phyloP scores from a whole-genome alignment of 2,797 vertebrate species.

The Chromobotia macracanthus region DNA sequence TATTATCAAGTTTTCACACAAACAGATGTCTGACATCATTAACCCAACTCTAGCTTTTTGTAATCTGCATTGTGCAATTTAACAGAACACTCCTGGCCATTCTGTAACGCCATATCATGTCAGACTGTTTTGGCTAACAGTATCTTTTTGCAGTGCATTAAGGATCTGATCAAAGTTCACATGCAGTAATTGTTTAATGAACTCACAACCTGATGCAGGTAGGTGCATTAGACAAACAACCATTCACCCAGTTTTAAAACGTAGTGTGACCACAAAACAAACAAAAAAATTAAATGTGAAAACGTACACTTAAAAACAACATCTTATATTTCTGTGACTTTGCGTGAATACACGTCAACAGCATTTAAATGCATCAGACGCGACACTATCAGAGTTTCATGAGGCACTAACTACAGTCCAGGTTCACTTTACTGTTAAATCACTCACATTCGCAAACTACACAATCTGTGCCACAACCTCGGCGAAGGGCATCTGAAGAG shows the following conservation, averaged over 20 bases:
- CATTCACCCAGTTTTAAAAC: not conserved
- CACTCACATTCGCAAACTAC: not conserved
- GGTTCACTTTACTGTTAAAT: not conserved
- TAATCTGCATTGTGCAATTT: not conserved
- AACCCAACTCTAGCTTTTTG: not conserved
- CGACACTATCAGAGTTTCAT: slow-evolving; percentile 12
- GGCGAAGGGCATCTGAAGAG: slow-evolving; percentile 32
- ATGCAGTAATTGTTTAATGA: too few relatives aligned
- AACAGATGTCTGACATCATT: not conserved
- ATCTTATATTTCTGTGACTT: not conserved
- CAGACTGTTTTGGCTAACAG: not conserved
- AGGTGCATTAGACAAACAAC: not conserved
- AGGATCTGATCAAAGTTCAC: too few relatives aligned
- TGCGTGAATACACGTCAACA: not conserved
- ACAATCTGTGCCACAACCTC: not conserved
- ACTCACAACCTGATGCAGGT: not conserved
- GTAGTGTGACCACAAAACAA: not conserved
- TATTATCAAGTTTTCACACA: not conserved
- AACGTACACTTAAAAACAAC: too few relatives aligned
- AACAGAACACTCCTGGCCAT: too few relatives aligned
- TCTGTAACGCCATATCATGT: too few relatives aligned
- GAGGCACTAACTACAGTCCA: not conserved
- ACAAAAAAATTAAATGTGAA: too few relatives aligned
- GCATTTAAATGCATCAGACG: not conserved
- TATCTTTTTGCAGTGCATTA: not conserved